Evolutionary conservation across 2,797 vertebrate species (phyloP).

Genomic region (Acanthiza pusilla): DNA sequence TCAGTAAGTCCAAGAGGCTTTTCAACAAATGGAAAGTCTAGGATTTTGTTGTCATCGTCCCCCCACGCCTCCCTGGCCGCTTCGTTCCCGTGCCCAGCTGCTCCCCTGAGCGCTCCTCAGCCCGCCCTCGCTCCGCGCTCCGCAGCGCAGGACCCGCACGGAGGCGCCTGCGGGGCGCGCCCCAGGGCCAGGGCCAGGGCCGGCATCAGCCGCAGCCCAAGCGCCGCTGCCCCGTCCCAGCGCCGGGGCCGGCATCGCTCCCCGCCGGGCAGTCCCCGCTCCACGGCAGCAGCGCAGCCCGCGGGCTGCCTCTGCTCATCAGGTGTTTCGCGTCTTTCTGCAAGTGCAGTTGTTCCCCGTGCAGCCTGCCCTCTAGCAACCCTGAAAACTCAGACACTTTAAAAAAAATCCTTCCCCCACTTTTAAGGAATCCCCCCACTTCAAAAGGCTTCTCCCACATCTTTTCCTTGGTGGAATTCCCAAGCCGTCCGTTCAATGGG

Average conservation of each 20-base stretch:
- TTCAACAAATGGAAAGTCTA: not conserved
- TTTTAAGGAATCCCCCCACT: not conserved
- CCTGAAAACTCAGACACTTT: not conserved
- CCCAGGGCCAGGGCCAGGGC: not conserved
- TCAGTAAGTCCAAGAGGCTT: not conserved
- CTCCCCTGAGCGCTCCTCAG: not conserved
- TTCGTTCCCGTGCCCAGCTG: not conserved
- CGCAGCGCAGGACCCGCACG: not conserved
- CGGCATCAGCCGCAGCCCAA: not conserved
- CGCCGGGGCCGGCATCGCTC: not conserved
- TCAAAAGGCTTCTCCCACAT: not conserved
- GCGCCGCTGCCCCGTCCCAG: not conserved
- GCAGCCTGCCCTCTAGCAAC: not conserved
- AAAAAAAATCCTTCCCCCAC: not conserved
- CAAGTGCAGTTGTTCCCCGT: fast-evolving
- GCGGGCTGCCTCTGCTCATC: not conserved
- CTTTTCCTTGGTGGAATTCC: not conserved
- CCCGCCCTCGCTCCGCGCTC: not conserved
- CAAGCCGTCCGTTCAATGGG: not conserved
- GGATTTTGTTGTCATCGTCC: not conserved
- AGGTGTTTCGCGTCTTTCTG: not conserved
- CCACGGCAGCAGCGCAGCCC: not conserved
- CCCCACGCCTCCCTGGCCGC: not conserved
- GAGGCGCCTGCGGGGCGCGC: not conserved
- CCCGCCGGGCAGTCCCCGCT: not conserved